Base-by-base conservation (phyloP, 2,113 vertebrate genomes). In the Anguilla rostrata region DNA sequence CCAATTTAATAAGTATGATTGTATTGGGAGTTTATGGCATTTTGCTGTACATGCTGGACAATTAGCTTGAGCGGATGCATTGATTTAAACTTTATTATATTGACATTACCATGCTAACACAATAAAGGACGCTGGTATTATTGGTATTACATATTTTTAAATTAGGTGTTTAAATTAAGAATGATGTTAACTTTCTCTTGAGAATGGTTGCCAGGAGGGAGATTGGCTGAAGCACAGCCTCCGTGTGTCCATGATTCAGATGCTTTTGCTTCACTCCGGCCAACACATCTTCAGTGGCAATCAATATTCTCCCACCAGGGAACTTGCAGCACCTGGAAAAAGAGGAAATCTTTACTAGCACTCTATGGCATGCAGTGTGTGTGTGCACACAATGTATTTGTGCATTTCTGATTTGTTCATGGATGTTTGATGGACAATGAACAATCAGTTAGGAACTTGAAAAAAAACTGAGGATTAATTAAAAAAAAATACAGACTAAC, bases 281-380 rank as follows among this genome's bases (percentile, higher is more conserved):
- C 46, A 80, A 80, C 66, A 84, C 82, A n/a, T 78, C 60, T 34
- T 66, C 82, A 43, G 46, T 60, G 75, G 39, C 82, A 43, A 87
- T 84, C 82, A 22, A 87, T 80, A 83, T 39, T 53, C 82, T 41
- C 86, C 49, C 83, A 60, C 86, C 53, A 57, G 39, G 84, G 75
- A 78, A 85, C 71, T 56, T 78, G 46, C 43, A 18, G n/a, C 84
- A 22, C n/a, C n/a, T 12, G 41, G 83, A 79, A 46, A 78, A 43
- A 78, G 43, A 40, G 26, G 78, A n/a, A 78, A 78, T 78, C 8
- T 78, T 78, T 78, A 39, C 20, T 34, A 39, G 75, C 11, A 9
- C 75, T 39, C 75, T n/a, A 15, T 34, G n/a, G 12, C 8, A 11
- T 34, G 39, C 34, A 15, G 6, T 84, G 5, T 83, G 82, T 22